These are phyloP conservation scores for Etheostoma perlongum DNA, from an alignment of 2,797 vertebrate species.

Conservation along the genomic window DNA sequence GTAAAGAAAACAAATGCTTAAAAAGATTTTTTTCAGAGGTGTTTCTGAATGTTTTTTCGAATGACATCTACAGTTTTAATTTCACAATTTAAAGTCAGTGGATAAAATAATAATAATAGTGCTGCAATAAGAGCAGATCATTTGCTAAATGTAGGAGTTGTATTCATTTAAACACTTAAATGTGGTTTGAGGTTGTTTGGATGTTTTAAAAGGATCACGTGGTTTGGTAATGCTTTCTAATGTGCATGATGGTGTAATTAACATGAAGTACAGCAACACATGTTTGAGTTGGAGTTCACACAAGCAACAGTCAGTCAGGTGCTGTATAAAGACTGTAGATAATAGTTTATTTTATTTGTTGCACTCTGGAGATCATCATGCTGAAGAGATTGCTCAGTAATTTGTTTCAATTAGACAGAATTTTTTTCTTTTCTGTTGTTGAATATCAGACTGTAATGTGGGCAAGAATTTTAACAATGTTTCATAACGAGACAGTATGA, in stretches of 20 bases:
- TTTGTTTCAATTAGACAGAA: background rate
- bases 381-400: background rate
- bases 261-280: background rate
- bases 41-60: background rate
- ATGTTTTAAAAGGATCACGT: constrained; percentile 3
- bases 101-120: background rate
- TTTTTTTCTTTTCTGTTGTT: constrained; percentile 11
- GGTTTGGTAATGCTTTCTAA: constrained; percentile 25
- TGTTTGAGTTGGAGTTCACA: background rate
- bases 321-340: constrained; percentile 37
- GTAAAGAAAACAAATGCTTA: too few relatives aligned
- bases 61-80: background rate
- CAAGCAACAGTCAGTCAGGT: constrained; percentile 5
- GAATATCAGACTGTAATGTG: background rate
- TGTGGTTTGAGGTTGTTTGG: constrained; percentile 22
- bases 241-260: constrained; percentile 52
- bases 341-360: constrained; percentile 23
- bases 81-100: background rate
- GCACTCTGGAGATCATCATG: background rate
- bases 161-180: background rate
- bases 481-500: background rate
- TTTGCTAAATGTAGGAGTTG: background rate
- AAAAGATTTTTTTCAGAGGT: background rate
- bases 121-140: background rate
- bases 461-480: background rate